These are phyloP conservation scores for Phalanger gymnotis DNA, from an alignment of 2,797 vertebrate genomes.

Conservation along the genomic window DNA sequence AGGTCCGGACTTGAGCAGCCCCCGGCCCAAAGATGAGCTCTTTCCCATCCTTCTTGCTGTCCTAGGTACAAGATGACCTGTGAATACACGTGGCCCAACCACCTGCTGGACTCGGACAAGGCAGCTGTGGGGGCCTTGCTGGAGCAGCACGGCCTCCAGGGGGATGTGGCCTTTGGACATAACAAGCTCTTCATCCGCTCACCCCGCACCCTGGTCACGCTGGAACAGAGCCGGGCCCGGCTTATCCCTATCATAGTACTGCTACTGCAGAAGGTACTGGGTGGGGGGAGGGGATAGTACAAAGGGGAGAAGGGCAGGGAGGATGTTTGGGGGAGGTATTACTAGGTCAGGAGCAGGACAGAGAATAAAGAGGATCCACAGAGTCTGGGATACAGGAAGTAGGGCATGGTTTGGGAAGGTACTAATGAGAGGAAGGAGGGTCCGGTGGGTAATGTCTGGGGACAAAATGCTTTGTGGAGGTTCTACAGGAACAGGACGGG, in stretches of 20 bases:
- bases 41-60: accelerated
- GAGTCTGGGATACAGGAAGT: neutral
- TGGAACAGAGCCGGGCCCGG: slow-evolving; percentile 91
- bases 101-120: slow-evolving; percentile 90
- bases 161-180: slow-evolving; percentile 92
- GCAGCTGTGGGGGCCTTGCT: slow-evolving; percentile 92
- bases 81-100: slow-evolving; percentile 98
- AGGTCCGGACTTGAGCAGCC: too few relatives aligned
- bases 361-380: neutral
- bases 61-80: slow-evolving; percentile 97
- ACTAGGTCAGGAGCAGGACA: neutral
- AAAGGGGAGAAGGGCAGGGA: neutral
- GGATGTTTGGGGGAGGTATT: neutral
- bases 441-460: neutral
- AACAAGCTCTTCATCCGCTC: slow-evolving; percentile 94
- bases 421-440: neutral
- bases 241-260: slow-evolving; percentile 95
- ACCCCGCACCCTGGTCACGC: slow-evolving; percentile 88
- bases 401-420: neutral
- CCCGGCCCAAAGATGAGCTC: neutral
- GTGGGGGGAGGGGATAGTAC: accelerated
- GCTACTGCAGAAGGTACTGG: slow-evolving; percentile 95
- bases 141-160: slow-evolving; percentile 91
- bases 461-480: neutral
- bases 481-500: neutral